Evolutionary conservation across 1,140 invertebrate genomes (phyloP), one percentile per base, ranked within the genome.

Genomic region (Brachionus rubens): DNA sequence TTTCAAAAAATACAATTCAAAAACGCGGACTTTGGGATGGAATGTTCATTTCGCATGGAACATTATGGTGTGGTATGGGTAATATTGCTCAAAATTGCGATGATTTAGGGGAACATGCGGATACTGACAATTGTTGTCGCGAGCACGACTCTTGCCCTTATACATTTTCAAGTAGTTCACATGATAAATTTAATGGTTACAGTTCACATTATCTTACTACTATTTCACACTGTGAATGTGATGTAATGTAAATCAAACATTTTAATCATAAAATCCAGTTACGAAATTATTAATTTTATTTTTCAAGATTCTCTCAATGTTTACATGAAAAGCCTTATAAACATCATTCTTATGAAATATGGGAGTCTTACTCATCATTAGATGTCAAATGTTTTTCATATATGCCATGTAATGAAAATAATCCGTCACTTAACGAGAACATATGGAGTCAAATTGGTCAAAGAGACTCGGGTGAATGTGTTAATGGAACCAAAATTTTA

Each of bases 41-140:
- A 6, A 33, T 59, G 3, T 85, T 91, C 36, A 85, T 90, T 48
- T 88, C 91, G 47, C 91, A 91, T 0, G 91, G 91, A 0, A 94
- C 92, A 1, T 89, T 91, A 79, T 93, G 92, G 92, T 94, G 92
- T 82, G 92, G 92, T 2, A 89, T 89, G 77, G 92, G 92, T 7
- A 89, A 89, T 80, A 88, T 88, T 0, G 91, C 91, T 0, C 87
- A 87, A 10, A 87, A 89, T 78, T 91, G 90, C 80, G 88, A 89
- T 1, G 88, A 92, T 79, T 85, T 94, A 4, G 92, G 92, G 0
- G 89, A 89, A 19, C 90, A 91, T 80, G 87, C 88, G 1, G 86
- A 87, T 5, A 90, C 91, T 0, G 92, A 94, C 81, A 86, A 88
- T 48, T 94, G 92, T 82, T 94, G 92, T 83, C 83, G 92, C 4